Evolutionary conservation across 2,113 vertebrate genomes (phyloP).

Genomic region (Cavia porcellus): DNA sequence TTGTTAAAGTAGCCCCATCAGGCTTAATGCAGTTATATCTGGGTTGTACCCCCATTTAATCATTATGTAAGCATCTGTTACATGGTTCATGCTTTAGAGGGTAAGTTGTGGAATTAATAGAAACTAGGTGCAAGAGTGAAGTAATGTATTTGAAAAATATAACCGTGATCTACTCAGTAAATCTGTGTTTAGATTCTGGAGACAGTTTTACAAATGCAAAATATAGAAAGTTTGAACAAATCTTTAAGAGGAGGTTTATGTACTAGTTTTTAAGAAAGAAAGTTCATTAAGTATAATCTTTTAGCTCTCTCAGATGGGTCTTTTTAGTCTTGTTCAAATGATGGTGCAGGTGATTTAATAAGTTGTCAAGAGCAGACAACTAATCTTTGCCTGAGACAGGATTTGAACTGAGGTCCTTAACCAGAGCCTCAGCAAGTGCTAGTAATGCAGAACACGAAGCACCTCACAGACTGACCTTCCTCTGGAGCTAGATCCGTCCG

Average conservation of each 20-base stretch:
- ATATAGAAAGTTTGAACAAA: not conserved
- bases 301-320: not conserved
- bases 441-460: not conserved
- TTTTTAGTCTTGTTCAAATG: slow-evolving; percentile 9
- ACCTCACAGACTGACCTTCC: not conserved
- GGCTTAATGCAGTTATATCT: not conserved
- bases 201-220: not conserved
- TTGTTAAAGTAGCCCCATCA: not conserved
- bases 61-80: not conserved
- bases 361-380: not conserved
- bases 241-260: slow-evolving; percentile 33
- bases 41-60: not conserved
- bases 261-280: not conserved
- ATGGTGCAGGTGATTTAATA: not conserved
- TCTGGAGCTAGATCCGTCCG: not conserved
- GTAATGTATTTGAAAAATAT: not conserved
- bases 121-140: not conserved
- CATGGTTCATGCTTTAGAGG: not conserved
- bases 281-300: slow-evolving; percentile 17
- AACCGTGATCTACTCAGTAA: not conserved
- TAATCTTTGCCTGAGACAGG: not conserved
- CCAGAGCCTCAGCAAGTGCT: not conserved
- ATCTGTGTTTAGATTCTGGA: not conserved
- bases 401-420: not conserved
- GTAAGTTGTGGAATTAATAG: not conserved